phyloP scores from a whole-genome alignment of 2,797 vertebrate genomes.

The Cirrhinus molitorella region DNA sequence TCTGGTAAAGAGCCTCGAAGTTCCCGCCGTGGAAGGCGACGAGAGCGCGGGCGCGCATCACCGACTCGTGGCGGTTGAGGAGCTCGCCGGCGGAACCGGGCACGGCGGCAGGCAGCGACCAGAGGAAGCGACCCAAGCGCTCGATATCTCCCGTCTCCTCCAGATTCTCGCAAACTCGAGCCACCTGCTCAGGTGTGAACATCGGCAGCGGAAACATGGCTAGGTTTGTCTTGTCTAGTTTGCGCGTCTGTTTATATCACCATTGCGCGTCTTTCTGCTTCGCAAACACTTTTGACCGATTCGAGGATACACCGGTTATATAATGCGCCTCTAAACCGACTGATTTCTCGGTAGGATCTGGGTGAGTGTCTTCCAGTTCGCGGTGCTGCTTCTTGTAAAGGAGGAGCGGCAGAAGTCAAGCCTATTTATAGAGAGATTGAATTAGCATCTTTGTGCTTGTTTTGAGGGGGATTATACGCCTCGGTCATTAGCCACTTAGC shows the following conservation, averaged over 20 bases:
- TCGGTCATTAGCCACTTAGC: constrained; percentile 80
- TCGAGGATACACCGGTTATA: constrained; percentile 4
- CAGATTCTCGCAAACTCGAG: constrained; percentile 83
- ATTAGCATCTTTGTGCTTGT: constrained; percentile 84
- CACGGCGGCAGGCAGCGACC: constrained; percentile 82
- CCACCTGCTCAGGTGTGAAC: constrained; percentile 85
- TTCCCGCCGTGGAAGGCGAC: constrained; percentile 84
- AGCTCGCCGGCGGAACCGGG: constrained; percentile 78
- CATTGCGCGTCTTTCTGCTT: background rate
- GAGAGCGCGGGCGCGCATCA: constrained; percentile 82
- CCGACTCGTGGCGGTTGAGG: constrained; percentile 82
- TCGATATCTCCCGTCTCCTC: constrained; percentile 86
- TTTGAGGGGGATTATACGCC: constrained; percentile 82
- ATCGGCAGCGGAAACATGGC: constrained; percentile 82
- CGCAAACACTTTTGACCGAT: background rate
- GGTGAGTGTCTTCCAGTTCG: constrained; percentile 39
- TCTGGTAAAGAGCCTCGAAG: constrained; percentile 84
- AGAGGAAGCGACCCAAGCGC: constrained; percentile 83
- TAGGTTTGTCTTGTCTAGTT: constrained; percentile 19
- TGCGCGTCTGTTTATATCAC: constrained; percentile 10
- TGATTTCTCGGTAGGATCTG: constrained; percentile 39
- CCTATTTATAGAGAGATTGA: constrained; percentile 82
- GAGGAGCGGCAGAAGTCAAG: constrained; percentile 72
- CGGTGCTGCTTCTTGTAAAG: constrained; percentile 67
- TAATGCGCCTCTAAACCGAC: background rate